Evolutionary conservation across 23 tunicate species (phyloP).

Genomic region (Clavelina lepadiformis): DNA sequence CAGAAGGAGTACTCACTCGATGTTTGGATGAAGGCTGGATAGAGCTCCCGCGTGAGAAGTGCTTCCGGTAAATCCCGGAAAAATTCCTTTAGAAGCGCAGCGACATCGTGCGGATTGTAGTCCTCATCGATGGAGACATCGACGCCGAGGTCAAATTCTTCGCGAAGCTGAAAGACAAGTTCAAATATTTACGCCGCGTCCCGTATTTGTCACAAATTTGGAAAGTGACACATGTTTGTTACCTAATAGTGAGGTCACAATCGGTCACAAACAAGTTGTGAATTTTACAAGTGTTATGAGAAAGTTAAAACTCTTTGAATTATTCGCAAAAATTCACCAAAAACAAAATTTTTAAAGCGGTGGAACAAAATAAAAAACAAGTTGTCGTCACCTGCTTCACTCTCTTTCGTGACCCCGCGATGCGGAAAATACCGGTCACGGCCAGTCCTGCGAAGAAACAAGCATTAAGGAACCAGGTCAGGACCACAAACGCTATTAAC

Average conservation of each 20-base stretch:
- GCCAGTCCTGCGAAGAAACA: constrained; percentile 50
- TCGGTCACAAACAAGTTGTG: too few relatives aligned
- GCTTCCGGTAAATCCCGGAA: constrained; percentile 95
- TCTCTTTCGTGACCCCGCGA: constrained; percentile 88
- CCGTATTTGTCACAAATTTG: too few relatives aligned
- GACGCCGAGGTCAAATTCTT: constrained; percentile 84
- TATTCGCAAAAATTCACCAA: too few relatives aligned
- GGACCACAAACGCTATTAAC: not conserved
- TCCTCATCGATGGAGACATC: constrained; percentile 82
- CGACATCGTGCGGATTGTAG: constrained; percentile 93
- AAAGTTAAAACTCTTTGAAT: too few relatives aligned
- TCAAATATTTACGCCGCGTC: too few relatives aligned
- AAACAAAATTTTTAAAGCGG: too few relatives aligned
- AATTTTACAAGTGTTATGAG: too few relatives aligned
- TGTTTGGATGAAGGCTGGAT: constrained; percentile 64
- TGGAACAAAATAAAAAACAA: too few relatives aligned
- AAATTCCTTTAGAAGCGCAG: constrained; percentile 90
- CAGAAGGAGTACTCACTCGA: constrained; percentile 31
- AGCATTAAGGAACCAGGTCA: not conserved
- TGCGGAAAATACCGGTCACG: constrained; percentile 81
- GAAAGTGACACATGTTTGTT: too few relatives aligned
- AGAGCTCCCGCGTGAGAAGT: constrained; percentile 77
- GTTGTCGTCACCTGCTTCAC: constrained; percentile 92
- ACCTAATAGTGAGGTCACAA: too few relatives aligned
- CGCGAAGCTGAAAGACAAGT: constrained; percentile 74